Evolutionary conservation across 2,113 vertebrate species (phyloP).

Genomic region (Dinomys branickii): DNA sequence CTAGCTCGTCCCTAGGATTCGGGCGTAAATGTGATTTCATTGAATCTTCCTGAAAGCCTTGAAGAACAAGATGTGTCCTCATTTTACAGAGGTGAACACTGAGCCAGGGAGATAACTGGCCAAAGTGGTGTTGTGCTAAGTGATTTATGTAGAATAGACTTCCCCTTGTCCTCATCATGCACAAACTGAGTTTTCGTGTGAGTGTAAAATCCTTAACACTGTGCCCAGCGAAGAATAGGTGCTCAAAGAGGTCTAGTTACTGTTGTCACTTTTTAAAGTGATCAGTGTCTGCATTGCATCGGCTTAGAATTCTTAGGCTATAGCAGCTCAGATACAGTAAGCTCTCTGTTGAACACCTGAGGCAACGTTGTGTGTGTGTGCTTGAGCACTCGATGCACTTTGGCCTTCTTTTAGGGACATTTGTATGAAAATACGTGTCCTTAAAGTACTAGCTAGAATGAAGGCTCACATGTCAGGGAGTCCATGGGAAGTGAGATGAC

Average conservation of each 20-base stretch:
- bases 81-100: not conserved
- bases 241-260: not conserved
- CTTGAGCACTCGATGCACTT: not conserved
- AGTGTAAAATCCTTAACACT: not conserved
- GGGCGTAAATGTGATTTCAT: not conserved
- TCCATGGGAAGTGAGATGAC: not conserved
- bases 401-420: not conserved
- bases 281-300: not conserved
- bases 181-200: not conserved
- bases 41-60: not conserved
- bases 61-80: not conserved
- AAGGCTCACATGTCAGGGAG: not conserved
- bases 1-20: not conserved
- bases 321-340: not conserved
- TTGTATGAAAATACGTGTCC: not conserved
- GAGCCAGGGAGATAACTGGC: not conserved
- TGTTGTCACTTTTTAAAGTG: not conserved
- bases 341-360: no score
- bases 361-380: no score
- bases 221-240: not conserved
- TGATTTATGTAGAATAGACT: not conserved
- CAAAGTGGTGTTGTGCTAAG: not conserved
- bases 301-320: not conserved
- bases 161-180: not conserved
- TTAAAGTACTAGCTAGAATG: not conserved